These are phyloP conservation scores for Thaumatotibia leucotreta DNA, from an alignment of 1,140 invertebrate genomes.

Conservation along the genomic window DNA sequence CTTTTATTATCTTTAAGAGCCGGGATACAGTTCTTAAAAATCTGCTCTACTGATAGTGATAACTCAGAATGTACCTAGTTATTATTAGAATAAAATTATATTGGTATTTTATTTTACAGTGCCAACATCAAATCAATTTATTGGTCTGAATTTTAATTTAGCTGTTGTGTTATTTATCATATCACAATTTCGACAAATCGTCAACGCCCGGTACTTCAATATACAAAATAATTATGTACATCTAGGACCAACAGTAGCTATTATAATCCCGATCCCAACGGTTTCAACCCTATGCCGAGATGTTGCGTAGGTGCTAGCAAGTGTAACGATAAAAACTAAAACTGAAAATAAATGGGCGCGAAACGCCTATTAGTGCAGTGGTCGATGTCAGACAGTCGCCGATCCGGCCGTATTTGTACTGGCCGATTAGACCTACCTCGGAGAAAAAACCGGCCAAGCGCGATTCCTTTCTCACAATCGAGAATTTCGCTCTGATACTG, in stretches of 20 bases:
- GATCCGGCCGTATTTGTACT: slow-evolving; percentile 50
- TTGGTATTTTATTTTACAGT: too few species aligned
- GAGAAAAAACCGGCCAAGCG: slow-evolving; percentile 7
- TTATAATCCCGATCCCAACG: background rate
- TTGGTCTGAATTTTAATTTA: too few species aligned
- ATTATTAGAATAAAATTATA: too few species aligned
- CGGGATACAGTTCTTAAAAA: background rate
- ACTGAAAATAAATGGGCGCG: slow-evolving; percentile 53
- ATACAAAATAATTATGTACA: too few species aligned
- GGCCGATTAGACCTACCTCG: slow-evolving; percentile 41
- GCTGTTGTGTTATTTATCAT: too few species aligned
- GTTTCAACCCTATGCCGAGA: slow-evolving; percentile 38
- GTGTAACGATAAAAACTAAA: slow-evolving; percentile 56
- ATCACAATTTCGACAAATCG: too few species aligned
- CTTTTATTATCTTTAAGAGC: background rate
- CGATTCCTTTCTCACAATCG: slow-evolving; percentile 5
- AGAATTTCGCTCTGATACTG: background rate
- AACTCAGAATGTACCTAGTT: background rate
- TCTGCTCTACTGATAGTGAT: background rate
- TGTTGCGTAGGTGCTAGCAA: slow-evolving; percentile 51
- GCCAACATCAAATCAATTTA: too few species aligned
- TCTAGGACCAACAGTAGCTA: too few species aligned
- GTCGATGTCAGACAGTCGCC: slow-evolving; percentile 31
- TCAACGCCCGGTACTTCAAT: too few species aligned
- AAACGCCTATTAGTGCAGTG: slow-evolving; percentile 49